Evolutionary conservation across 2,797 vertebrate genomes (phyloP), one percentile per base, ranked within the genome.

Genomic region (Acanthornis magna): DNA sequence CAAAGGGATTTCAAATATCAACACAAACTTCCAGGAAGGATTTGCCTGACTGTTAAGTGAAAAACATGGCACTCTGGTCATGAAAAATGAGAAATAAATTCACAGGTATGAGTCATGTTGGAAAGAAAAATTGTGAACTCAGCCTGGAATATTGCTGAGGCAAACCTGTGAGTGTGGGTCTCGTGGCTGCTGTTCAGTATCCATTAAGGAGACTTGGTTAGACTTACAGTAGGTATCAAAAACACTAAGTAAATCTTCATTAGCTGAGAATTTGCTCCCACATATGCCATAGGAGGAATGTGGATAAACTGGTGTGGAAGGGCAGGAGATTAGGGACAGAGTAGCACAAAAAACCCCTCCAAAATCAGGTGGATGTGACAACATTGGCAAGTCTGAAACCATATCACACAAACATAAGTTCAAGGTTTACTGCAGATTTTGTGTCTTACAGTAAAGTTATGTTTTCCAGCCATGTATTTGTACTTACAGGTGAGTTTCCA

Each of bases 1-100:
- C 91, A 94, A 94, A 94, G 57, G 78, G 93, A 74, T 85, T 94
- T 92, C 67, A 95, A 96, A 89, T 65, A 94, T 50, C 72, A 89
- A 88, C 81, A 87, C 7, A 73, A 89, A 93, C 87, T 94, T 92
- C 79, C 85, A 92, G 87, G 91, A 88, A 93, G 81, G 75, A 92
- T 93, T 94, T 92, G 53, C 68, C 61, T 92, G 81, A 85, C 75
- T 74, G 53, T 83, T 91, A 74, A 91, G 68, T 83, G 84, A 91
- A 96, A 92, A 95, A 93, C 79, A 89, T 93, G 85, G 78, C 72
- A 85, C 61, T 81, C 55, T 61, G 65, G 50, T 83, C 17, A 68
- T 89, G 75, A 94, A 89, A 89, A 94, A 92, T 77, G 91, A 83
- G 85, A 79, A 96, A 89, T 77, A 89, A 79, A 95, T 83, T 89